A percentile compares a stretch with the other conserved stretches of the same genome.
phyloP scores from a whole-genome alignment of 2,797 vertebrate genomes.

The Aulostomus chinensis region DNA sequence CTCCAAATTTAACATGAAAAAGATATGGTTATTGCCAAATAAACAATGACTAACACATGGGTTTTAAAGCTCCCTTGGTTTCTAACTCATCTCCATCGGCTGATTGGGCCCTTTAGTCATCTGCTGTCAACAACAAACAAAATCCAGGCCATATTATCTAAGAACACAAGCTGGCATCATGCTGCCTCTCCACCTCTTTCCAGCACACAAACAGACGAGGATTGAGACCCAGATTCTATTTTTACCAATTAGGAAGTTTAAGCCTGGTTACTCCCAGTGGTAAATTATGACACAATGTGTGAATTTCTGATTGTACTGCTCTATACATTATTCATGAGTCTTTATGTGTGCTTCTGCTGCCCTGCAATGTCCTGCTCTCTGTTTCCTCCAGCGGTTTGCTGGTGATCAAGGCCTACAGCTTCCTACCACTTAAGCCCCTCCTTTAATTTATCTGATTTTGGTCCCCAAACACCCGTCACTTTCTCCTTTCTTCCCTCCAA shows the following conservation, averaged over 20 bases:
- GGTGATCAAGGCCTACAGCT: constrained; percentile 35
- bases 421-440: constrained; percentile 38
- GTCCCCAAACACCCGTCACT: constrained; percentile 46
- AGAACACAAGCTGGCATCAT: constrained; percentile 23
- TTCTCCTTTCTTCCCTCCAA: constrained; percentile 44
- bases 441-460: constrained; percentile 52
- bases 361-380: not conserved
- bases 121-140: constrained; percentile 16
- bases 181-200: constrained; percentile 14
- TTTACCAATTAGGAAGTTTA: constrained; percentile 37
- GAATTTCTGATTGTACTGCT: constrained; percentile 26
- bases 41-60: constrained; percentile 7
- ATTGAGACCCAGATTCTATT: constrained; percentile 54
- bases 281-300: constrained; percentile 27
- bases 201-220: constrained; percentile 19
- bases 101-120: constrained; percentile 17
- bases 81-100: constrained; percentile 5
- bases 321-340: constrained; percentile 50
- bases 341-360: constrained; percentile 8
- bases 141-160: constrained; percentile 34
- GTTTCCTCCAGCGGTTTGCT: constrained; percentile 23
- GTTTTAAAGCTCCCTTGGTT: constrained; percentile 2
- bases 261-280: constrained; percentile 27
- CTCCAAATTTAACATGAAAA: too few species aligned
- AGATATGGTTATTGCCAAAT: not conserved